Conservation (phyloP, 2,888 invertebrate species). For the Pachymerium ferrugineum region DNA sequence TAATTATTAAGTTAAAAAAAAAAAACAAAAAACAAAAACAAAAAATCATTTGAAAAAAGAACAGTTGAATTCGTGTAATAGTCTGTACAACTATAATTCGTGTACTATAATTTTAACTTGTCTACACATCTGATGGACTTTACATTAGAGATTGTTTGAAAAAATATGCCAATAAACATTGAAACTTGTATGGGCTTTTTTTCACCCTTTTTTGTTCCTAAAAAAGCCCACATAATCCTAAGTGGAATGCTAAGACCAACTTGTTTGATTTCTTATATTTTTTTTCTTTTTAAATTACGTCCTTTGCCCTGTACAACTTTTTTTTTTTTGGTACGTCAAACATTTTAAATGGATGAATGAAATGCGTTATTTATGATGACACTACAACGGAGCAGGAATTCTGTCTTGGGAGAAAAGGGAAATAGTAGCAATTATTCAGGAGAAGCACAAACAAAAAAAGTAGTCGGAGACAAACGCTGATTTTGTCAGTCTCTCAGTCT, state of each 20-base stretch:
- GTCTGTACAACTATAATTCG: neutral
- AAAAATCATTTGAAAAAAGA: neutral
- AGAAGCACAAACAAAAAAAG: neutral
- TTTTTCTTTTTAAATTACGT: neutral
- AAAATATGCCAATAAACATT: slow-evolving; percentile 8
- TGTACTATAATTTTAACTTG: neutral
- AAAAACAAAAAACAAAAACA: neutral
- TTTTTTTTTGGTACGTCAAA: neutral
- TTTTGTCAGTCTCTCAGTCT: no score
- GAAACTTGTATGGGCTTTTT: neutral
- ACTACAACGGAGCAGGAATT: neutral
- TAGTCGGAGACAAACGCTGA: no score
- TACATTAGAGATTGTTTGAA: slow-evolving; percentile 3
- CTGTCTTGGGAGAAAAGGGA: neutral
- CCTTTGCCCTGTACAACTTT: neutral
- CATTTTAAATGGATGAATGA: neutral
- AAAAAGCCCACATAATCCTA: neutral
- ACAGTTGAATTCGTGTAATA: neutral
- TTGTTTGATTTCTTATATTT: neutral
- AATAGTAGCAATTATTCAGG: neutral
- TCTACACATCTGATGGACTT: neutral
- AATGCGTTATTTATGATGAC: neutral
- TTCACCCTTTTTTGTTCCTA: neutral
- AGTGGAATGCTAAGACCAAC: neutral
- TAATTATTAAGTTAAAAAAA: neutral